Conservation (phyloP, 1,140 invertebrate genomes). For the Druon quercuslanigerum region DNA sequence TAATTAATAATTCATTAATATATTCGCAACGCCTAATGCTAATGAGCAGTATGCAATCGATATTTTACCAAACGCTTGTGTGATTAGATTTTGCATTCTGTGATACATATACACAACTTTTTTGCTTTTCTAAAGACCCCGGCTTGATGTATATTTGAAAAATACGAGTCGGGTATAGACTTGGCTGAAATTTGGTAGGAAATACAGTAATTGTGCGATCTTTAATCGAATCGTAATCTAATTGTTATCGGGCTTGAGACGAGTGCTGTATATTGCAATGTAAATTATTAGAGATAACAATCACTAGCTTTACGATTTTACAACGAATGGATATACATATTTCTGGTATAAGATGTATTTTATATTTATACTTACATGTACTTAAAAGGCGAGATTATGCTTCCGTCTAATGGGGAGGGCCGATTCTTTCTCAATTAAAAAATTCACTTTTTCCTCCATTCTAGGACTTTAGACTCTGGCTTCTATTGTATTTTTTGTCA, state of each 20-base stretch:
- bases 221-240: background rate
- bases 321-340: slow-evolving; percentile 1
- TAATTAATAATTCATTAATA: background rate
- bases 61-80: slow-evolving; percentile 20
- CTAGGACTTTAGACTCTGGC: background rate
- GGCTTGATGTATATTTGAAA: slow-evolving; percentile 4
- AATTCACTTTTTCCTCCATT: background rate
- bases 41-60: slow-evolving; percentile 18
- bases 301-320: slow-evolving; percentile 22
- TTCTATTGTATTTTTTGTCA: too few relatives aligned
- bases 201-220: background rate
- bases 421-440: background rate
- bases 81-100: slow-evolving; percentile 39
- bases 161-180: background rate
- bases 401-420: background rate
- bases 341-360: background rate
- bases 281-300: slow-evolving; percentile 6
- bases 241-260: background rate
- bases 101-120: background rate
- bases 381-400: background rate
- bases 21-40: slow-evolving; percentile 35
- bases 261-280: slow-evolving; percentile 10
- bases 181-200: background rate
- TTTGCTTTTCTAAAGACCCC: background rate
- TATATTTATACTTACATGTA: slow-evolving; percentile 21